phyloP scores from a whole-genome alignment of 2,797 vertebrate species.

The Cuniculus paca region DNA sequence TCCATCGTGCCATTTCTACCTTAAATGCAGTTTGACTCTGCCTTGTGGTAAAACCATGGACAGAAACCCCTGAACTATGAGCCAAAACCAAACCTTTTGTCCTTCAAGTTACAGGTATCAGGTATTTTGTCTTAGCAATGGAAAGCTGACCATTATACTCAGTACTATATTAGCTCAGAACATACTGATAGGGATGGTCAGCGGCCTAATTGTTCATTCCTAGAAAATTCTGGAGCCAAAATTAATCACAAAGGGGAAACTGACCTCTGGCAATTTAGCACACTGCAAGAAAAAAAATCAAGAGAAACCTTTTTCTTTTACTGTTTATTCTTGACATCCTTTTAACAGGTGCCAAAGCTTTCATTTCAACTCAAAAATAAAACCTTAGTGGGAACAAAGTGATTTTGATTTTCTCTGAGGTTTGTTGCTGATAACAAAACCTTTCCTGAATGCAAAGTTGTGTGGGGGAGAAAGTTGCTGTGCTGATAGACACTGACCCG shows the following conservation, averaged over 20 bases:
- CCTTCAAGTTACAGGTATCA: not conserved
- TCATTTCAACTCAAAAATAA: slow-evolving; percentile 18
- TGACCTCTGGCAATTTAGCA: not conserved
- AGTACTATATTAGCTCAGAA: not conserved
- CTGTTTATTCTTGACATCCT: not conserved
- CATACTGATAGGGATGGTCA: not conserved
- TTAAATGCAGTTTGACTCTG: not conserved
- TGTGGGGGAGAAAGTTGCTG: not conserved
- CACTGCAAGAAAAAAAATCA: not conserved
- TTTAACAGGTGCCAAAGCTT: not conserved
- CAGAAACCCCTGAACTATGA: not conserved
- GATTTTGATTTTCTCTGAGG: not conserved
- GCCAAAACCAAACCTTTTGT: not conserved
- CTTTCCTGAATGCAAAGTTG: not conserved
- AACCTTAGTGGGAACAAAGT: not conserved
- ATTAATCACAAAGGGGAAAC: not conserved
- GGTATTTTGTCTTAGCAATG: not conserved
- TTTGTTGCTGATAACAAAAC: not conserved
- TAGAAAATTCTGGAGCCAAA: not conserved
- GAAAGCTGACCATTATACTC: not conserved
- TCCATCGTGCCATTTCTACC: not conserved
- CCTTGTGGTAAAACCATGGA: not conserved
- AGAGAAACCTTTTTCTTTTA: not conserved
- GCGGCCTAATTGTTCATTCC: not conserved
- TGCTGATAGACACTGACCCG: not conserved